Percentiles rank a stretch among this genome's conserved stretches.
phyloP scores from a whole-genome alignment of 2,888 invertebrate genomes.

The Rhingia rostrata region DNA sequence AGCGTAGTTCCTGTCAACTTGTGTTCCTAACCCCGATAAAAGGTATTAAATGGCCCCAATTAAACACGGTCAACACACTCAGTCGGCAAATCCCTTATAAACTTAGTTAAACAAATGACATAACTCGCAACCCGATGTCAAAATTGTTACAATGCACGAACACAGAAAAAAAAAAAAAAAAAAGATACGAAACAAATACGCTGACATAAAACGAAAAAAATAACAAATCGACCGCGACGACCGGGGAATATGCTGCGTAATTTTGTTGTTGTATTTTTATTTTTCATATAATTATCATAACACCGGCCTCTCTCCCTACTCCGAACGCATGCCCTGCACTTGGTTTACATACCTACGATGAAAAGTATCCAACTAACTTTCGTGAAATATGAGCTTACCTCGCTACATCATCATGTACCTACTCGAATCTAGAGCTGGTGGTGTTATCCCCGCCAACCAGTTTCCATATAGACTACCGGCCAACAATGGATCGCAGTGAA shows the following conservation, averaged over 20 bases:
- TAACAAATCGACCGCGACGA: background rate
- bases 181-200: too few relatives aligned
- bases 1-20: conserved; percentile 8
- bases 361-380: conserved; percentile 61
- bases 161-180: conserved; percentile 19
- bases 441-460: conserved; percentile 17
- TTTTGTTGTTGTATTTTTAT: too few relatives aligned
- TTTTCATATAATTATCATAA: too few relatives aligned
- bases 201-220: background rate
- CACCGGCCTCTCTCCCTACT: too few relatives aligned
- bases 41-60: background rate
- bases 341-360: conserved; percentile 8
- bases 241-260: too few relatives aligned
- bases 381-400: conserved; percentile 46
- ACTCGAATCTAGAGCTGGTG: background rate
- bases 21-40: conserved; percentile 7
- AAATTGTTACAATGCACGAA: conserved; percentile 31
- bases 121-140: conserved; percentile 43
- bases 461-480: conserved; percentile 9
- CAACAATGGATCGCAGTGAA: background rate
- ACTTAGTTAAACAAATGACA: conserved; percentile 61
- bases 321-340: conserved; percentile 9
- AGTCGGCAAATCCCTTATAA: conserved; percentile 49
- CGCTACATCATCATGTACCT: conserved; percentile 5
- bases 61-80: background rate